Conservation (phyloP, 2,797 vertebrate genomes). For the Lepilemur septentrionalis region DNA sequence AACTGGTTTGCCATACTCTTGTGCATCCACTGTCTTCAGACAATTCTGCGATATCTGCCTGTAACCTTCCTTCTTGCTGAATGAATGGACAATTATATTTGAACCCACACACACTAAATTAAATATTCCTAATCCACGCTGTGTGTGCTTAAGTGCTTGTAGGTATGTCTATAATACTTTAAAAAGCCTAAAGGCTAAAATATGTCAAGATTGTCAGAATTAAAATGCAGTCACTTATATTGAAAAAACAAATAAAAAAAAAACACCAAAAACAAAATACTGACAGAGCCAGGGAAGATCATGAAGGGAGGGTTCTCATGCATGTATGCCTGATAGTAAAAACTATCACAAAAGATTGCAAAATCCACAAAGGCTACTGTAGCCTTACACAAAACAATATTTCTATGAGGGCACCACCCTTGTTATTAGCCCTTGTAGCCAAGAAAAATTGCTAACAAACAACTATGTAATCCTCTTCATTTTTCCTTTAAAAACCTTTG, state of each 20-base stretch:
- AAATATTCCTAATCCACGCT: not conserved
- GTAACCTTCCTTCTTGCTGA: not conserved
- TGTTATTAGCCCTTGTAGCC: not conserved
- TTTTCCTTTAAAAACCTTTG: not conserved
- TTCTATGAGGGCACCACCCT: not conserved
- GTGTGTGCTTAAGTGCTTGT: not conserved
- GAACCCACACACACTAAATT: not conserved
- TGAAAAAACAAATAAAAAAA: not conserved
- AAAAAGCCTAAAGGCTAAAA: not conserved
- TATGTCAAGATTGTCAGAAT: not conserved
- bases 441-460: not conserved
- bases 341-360: not conserved
- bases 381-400: not conserved
- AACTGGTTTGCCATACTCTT: not conserved
- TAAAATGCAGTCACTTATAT: not conserved
- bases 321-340: not conserved
- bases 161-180: not conserved
- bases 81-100: not conserved
- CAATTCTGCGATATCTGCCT: not conserved
- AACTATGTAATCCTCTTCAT: not conserved
- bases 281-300: not conserved
- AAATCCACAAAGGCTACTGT: not conserved
- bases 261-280: not conserved
- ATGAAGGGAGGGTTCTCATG: not conserved
- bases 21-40: not conserved